A percentile compares a stretch with the other conserved stretches of the same genome.
phyloP scores from a whole-genome alignment of 2,113 vertebrate species.

The Rhabdornis inornatus region DNA sequence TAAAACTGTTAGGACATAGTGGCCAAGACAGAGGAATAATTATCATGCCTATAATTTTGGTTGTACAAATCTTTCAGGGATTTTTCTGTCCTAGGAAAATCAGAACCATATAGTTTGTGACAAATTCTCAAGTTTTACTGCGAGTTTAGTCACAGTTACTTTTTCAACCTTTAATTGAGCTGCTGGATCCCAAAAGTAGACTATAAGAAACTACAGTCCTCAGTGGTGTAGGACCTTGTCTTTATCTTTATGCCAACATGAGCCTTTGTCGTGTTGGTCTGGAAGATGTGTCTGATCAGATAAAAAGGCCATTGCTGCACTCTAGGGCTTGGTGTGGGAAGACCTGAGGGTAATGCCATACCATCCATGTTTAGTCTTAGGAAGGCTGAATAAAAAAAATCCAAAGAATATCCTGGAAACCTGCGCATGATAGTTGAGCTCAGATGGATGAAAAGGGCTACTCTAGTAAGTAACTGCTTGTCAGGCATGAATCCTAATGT shows the following conservation, averaged over 20 bases:
- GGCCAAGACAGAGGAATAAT: neutral
- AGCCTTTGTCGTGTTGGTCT: neutral
- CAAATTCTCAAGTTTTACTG: neutral
- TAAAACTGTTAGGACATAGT: neutral
- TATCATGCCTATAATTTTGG: neutral
- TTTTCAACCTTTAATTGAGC: neutral
- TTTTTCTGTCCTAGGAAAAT: neutral
- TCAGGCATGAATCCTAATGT: neutral
- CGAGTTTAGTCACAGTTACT: neutral
- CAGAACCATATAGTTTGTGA: neutral
- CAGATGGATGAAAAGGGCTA: neutral
- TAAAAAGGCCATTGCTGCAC: neutral
- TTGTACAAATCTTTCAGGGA: neutral
- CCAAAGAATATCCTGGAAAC: neutral
- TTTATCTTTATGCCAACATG: neutral
- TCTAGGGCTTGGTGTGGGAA: neutral
- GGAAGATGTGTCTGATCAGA: neutral
- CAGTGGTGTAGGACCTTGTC: neutral
- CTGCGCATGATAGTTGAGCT: neutral
- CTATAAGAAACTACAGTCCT: neutral
- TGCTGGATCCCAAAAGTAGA: neutral
- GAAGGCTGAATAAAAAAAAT: neutral
- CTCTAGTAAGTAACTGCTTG: neutral
- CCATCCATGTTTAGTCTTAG: neutral
- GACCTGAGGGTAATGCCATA: neutral